Evolutionary conservation across 2,797 vertebrate species (phyloP).

Genomic region (Sebastes matsubarae): DNA sequence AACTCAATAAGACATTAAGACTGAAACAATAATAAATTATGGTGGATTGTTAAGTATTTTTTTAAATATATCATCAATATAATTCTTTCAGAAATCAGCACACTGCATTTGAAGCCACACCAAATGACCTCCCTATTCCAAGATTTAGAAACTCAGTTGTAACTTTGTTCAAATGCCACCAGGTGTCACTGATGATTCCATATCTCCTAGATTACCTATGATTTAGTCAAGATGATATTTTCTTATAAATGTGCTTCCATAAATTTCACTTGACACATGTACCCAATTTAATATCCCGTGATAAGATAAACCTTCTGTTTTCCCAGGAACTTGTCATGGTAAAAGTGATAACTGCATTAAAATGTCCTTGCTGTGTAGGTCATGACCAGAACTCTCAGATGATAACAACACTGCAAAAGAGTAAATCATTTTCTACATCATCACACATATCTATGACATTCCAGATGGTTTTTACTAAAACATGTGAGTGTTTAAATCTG

Average conservation of each 20-base stretch:
- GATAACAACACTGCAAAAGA: not conserved
- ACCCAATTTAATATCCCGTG: not conserved
- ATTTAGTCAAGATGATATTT: not conserved
- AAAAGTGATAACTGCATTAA: not conserved
- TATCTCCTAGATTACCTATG: not conserved
- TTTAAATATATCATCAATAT: not conserved
- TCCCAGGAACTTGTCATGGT: not conserved
- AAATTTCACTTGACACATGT: constrained; percentile 1
- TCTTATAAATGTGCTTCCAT: not conserved
- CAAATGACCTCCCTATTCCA: not conserved
- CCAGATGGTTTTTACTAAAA: constrained; percentile 4
- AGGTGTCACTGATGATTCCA: constrained; percentile 61
- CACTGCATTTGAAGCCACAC: not conserved
- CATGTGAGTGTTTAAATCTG: constrained; percentile 19
- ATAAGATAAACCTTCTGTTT: not conserved
- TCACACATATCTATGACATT: not conserved
- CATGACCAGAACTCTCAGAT: not conserved
- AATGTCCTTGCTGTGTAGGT: not conserved
- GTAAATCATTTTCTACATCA: not conserved
- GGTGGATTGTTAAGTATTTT: not conserved
- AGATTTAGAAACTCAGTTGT: not conserved
- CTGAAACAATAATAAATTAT: not conserved
- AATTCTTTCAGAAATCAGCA: not conserved
- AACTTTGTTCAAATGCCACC: constrained; percentile 40
- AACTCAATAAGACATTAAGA: not conserved